Evolutionary conservation across 2,888 invertebrate genomes (phyloP).

Genomic region (Athalia rosae): DNA sequence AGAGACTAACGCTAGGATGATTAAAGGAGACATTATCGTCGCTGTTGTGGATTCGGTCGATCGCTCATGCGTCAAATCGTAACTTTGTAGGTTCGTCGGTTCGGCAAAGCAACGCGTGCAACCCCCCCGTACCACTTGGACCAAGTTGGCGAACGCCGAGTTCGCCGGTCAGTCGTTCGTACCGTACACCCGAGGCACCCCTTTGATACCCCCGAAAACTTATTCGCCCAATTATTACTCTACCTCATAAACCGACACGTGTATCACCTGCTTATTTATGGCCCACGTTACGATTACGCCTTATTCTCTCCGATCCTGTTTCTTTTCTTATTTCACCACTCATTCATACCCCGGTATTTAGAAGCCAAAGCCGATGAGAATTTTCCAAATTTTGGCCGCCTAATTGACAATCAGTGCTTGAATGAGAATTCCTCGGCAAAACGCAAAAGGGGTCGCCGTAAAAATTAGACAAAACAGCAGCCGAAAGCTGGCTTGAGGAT

Average conservation of each 20-base stretch:
- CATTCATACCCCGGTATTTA: neutral
- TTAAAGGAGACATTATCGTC: conserved; percentile 5
- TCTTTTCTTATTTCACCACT: neutral
- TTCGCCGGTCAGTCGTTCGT: neutral
- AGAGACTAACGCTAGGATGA: neutral
- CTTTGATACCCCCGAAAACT: conserved; percentile 22
- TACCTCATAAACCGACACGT: neutral
- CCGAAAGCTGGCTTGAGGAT: neutral
- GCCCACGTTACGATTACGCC: neutral
- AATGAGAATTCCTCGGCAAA: neutral
- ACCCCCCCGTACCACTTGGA: neutral
- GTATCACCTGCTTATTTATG: conserved; percentile 1
- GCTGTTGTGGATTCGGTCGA: conserved; percentile 15
- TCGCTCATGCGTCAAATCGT: conserved; percentile 29
- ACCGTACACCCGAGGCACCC: neutral
- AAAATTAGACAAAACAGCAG: conserved; percentile 14
- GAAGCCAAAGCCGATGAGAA: too few species aligned
- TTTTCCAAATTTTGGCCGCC: too few species aligned
- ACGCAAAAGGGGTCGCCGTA: neutral
- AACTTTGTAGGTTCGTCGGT: conserved; percentile 17
- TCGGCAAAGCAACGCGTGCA: neutral
- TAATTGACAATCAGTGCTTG: too few species aligned
- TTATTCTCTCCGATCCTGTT: neutral
- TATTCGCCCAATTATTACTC: conserved; percentile 25
- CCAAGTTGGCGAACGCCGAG: conserved; percentile 36